Evolutionary conservation across 2,797 vertebrate species (phyloP), one percentile per base, ranked within the genome.

Genomic region (Siniperca obscura): DNA sequence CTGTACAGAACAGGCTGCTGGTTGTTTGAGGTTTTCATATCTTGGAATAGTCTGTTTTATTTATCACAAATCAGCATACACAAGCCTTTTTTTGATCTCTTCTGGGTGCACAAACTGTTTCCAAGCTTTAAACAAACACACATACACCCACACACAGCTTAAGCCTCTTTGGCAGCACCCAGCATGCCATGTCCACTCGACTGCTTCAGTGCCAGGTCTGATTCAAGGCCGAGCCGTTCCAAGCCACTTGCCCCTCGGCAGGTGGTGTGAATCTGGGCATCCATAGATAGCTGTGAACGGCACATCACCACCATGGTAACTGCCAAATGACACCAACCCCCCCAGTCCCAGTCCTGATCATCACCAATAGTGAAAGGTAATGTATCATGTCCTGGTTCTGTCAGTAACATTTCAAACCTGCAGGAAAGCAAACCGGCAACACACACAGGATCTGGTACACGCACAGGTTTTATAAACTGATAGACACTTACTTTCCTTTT

Each of bases 291-390:
- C 84, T 70, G 44, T 66, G 77, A 81, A 76, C 21, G n/a, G 16
- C 76, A 62, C 82, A 71, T 78, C 76, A 74, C 87, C 79, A 8
- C 89, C 82, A 90, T 68, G 80, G 86, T 79, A 81, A 92, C 92
- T 89, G 84, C 86, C 86, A 87, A 87, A 85, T 84, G 80, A 84
- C 91, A 83, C 74, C 72, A 22, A 36, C 60, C 64, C 61, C 81
- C 50, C 44, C 6, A 34, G 38, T 38, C 19, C 21, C 60, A 19
- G 22, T 74, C 78, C 56, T 72, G 56, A 85, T 71, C 52, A 62
- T 62, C 74, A 84, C 56, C 77, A 62, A 36, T 38, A 69, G 78
- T 25, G 73, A 90, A 92, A 93, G 91, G 89, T 93, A 84, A 84
- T 22, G 85, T 21, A 74, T 86, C 76, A 21, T 81, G 87, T 87